These are phyloP conservation scores for Priocnemis perturbator DNA, from an alignment of 2,888 invertebrate species.

Conservation along the genomic window DNA sequence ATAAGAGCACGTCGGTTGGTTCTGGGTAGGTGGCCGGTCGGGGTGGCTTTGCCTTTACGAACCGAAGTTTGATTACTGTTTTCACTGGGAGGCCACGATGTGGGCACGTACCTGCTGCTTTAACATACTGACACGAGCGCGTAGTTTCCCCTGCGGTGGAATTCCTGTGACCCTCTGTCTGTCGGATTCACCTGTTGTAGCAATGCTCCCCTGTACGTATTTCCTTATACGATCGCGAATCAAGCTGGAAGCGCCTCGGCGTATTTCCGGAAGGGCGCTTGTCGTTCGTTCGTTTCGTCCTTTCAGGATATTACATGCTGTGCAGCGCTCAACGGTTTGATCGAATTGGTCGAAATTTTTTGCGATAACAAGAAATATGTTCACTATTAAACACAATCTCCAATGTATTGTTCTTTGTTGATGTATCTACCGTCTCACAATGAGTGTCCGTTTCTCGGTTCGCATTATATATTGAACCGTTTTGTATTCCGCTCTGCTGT, in stretches of 20 bases:
- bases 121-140: conserved; percentile 31
- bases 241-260: background rate
- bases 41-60: conserved; percentile 42
- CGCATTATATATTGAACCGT: too few relatives aligned
- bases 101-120: conserved; percentile 32
- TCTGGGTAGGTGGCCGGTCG: conserved; percentile 6
- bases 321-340: too few relatives aligned
- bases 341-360: too few relatives aligned
- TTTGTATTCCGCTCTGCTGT: too few relatives aligned
- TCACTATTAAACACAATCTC: too few relatives aligned
- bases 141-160: conserved; percentile 24
- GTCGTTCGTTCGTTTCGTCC: too few relatives aligned
- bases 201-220: background rate
- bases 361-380: too few relatives aligned
- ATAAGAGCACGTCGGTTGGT: conserved; percentile 26
- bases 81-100: conserved; percentile 41
- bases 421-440: too few relatives aligned
- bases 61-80: conserved; percentile 56
- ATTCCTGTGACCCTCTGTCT: conserved; percentile 18
- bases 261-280: background rate
- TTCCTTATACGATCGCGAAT: conserved; percentile 17
- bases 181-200: background rate
- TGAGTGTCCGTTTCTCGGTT: too few relatives aligned
- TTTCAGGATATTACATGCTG: too few relatives aligned
- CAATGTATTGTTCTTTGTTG: too few relatives aligned